phyloP scores from a whole-genome alignment of 2,113 vertebrate species.

The Trogon melanurus region DNA sequence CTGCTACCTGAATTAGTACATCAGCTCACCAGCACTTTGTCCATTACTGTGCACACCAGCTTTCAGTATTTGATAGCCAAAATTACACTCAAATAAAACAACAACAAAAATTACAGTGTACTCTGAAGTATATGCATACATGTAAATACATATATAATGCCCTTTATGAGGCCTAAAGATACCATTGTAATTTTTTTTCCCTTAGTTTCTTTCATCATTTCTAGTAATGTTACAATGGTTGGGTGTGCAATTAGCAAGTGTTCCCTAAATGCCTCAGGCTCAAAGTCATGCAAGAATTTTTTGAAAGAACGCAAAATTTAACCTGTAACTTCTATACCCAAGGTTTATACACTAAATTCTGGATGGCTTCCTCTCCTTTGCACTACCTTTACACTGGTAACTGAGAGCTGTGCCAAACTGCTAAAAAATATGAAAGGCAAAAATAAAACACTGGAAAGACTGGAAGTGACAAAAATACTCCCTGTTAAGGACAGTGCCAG shows the following conservation, averaged over 20 bases:
- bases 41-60: background rate
- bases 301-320: background rate
- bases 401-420: background rate
- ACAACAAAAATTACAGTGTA: background rate
- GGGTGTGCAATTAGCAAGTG: background rate
- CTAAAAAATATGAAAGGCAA: background rate
- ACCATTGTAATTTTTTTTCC: background rate
- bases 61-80: background rate
- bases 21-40: background rate
- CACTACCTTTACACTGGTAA: background rate
- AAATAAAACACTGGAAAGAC: background rate
- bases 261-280: background rate
- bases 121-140: background rate
- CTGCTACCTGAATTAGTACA: background rate
- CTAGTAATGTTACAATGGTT: background rate
- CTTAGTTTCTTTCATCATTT: background rate
- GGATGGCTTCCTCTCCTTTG: background rate
- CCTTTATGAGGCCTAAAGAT: background rate
- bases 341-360: background rate
- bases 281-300: background rate
- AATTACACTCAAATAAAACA: background rate
- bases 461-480: background rate
- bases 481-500: background rate
- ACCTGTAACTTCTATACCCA: background rate
- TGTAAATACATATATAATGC: fast-evolving